Percentiles rank a stretch among this genome's conserved stretches.
Evolutionary conservation across 2,113 vertebrate genomes (phyloP).

Genomic region (Daboia siamensis): DNA sequence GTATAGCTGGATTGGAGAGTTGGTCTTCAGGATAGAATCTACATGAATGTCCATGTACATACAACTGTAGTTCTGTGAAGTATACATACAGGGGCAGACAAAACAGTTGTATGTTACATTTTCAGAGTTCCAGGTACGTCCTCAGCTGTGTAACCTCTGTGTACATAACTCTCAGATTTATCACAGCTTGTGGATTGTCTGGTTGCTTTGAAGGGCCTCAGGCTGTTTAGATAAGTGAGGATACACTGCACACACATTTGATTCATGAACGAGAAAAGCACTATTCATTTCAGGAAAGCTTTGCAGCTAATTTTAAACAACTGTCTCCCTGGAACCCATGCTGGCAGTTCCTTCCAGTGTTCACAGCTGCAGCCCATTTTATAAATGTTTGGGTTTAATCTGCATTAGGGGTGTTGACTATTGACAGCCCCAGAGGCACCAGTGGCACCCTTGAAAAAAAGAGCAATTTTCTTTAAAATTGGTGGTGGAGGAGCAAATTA

Average conservation of each 20-base stretch:
- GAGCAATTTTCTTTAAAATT: background rate
- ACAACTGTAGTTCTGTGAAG: background rate
- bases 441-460: background rate
- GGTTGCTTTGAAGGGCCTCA: constrained; percentile 1
- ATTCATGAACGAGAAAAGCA: constrained; percentile 11
- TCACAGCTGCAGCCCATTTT: background rate
- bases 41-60: background rate
- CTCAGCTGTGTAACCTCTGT: background rate
- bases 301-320: background rate
- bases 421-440: background rate
- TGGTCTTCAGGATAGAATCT: background rate
- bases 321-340: background rate
- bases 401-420: background rate
- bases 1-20: background rate
- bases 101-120: background rate
- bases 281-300: background rate
- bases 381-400: constrained; percentile 4
- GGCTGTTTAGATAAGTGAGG: constrained; percentile 15
- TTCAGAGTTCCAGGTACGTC: background rate
- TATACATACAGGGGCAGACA: background rate
- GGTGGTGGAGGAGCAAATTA: background rate
- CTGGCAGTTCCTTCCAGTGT: background rate
- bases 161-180: background rate
- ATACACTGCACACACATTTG: constrained; percentile 12
- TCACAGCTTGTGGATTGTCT: background rate